Evolutionary conservation across 2,888 invertebrate genomes (phyloP).

Genomic region (Synergus japonicus): DNA sequence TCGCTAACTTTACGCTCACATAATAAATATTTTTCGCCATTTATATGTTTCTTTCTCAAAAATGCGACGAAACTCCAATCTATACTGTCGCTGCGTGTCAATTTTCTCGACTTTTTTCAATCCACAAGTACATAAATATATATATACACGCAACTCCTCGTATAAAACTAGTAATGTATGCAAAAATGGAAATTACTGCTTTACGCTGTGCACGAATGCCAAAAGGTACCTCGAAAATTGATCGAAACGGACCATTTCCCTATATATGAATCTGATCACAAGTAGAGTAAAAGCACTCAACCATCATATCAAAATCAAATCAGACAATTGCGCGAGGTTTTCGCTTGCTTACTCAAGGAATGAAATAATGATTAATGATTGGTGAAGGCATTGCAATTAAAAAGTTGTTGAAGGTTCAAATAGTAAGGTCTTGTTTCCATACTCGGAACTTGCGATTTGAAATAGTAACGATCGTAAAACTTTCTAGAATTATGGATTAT

Average conservation of each 20-base stretch:
- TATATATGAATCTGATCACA: not conserved
- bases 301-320: conserved; percentile 2
- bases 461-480: conserved; percentile 56
- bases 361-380: not conserved
- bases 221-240: not conserved
- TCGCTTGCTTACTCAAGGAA: not conserved
- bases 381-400: not conserved
- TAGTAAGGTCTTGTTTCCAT: not conserved
- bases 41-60: too few relatives aligned
- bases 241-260: not conserved
- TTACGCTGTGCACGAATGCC: too few relatives aligned
- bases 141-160: not conserved
- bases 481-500: conserved; percentile 56
- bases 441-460: conserved; percentile 46
- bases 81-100: not conserved
- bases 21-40: too few relatives aligned
- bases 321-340: not conserved
- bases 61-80: not conserved
- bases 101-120: not conserved
- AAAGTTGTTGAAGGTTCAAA: not conserved
- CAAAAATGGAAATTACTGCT: not conserved
- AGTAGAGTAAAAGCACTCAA: conserved; percentile 2
- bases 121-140: not conserved
- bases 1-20: too few relatives aligned
- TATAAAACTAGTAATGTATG: not conserved